phyloP scores from a whole-genome alignment of 2,797 vertebrate genomes.

The Rhodeus uyekii region DNA sequence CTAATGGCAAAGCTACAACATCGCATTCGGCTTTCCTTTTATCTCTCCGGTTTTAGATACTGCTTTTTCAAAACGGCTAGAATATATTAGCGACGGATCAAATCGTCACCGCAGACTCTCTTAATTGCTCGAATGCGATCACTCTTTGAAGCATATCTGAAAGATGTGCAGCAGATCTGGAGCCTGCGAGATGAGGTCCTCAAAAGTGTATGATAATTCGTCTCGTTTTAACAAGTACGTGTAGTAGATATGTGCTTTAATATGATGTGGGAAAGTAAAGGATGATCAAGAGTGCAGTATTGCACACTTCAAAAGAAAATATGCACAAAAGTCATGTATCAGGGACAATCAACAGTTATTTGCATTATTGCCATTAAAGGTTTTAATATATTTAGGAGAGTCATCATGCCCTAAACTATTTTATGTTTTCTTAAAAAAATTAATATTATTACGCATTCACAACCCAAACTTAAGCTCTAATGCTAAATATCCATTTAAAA shows the following conservation, averaged over 20 bases:
- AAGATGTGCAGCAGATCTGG: slow-evolving; percentile 35
- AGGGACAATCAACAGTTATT: neutral
- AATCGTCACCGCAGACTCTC: slow-evolving; percentile 49
- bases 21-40: slow-evolving; percentile 45
- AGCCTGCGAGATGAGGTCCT: slow-evolving; percentile 33
- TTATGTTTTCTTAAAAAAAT: neutral
- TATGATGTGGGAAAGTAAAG: neutral
- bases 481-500: neutral
- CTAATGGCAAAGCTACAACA: slow-evolving; percentile 53
- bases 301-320: neutral
- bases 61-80: slow-evolving; percentile 40
- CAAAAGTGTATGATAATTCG: slow-evolving; percentile 49
- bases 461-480: neutral
- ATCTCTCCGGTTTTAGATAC: slow-evolving; percentile 54
- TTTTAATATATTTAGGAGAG: slow-evolving; percentile 7
- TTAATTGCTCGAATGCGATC: slow-evolving; percentile 53
- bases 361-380: neutral
- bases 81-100: slow-evolving; percentile 56
- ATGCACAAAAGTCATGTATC: neutral
- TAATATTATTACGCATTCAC: neutral
- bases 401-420: neutral
- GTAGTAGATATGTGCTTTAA: slow-evolving; percentile 43
- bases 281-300: neutral
- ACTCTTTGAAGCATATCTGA: slow-evolving; percentile 39
- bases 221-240: slow-evolving; percentile 49